A percentile compares a stretch with the other conserved stretches of the same genome.
phyloP scores from a whole-genome alignment of 1,140 invertebrate genomes.

The Antheraea pernyi region DNA sequence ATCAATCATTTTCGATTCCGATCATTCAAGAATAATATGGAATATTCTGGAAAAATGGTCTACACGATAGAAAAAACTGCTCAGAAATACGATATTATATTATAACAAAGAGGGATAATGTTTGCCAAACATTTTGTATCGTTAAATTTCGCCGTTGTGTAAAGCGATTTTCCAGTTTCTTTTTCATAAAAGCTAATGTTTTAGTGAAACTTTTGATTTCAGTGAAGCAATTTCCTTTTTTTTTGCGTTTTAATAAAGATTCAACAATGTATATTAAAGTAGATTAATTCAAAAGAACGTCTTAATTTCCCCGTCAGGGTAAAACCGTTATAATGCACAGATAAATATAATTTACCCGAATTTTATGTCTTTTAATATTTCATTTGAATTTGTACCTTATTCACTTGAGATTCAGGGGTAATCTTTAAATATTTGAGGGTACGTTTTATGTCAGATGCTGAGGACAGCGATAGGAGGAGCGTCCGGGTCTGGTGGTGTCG shows the following conservation, averaged over 20 bases:
- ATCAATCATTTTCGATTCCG: background rate
- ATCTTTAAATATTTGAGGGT: background rate
- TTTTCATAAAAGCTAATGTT: no score
- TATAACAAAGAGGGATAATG: no score
- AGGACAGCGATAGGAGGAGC: slow-evolving; percentile 33
- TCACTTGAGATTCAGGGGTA: background rate
- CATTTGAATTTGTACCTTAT: background rate
- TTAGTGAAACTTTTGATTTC: no score
- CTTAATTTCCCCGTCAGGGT: no score
- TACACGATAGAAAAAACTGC: background rate
- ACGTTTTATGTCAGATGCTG: slow-evolving; percentile 40
- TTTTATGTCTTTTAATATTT: background rate
- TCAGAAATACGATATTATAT: no score
- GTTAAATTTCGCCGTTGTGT: background rate
- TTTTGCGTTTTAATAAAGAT: no score
- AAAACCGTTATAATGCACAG: no score
- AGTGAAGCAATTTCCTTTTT: no score
- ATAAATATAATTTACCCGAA: no score
- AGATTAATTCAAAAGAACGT: no score
- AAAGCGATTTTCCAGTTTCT: background rate
- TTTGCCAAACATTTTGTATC: background rate
- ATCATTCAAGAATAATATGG: no score
- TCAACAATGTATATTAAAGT: no score
- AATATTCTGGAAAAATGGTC: background rate
- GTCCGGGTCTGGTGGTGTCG: slow-evolving; percentile 16